Conservation (phyloP, 1,140 invertebrate species). For the Ceratosolen fusciceps region DNA sequence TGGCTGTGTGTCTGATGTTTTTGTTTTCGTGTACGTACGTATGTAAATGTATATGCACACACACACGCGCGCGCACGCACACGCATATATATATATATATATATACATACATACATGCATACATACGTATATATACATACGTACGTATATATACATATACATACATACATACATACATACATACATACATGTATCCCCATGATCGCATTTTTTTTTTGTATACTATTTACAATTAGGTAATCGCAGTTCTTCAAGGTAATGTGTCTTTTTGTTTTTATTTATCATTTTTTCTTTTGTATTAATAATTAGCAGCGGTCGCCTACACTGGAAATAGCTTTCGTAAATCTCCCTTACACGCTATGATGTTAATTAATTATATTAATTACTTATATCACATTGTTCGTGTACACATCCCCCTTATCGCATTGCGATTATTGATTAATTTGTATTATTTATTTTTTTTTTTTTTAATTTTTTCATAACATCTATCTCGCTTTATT, state of each 20-base stretch:
- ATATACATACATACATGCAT: background rate
- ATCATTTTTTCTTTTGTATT: slow-evolving; percentile 51
- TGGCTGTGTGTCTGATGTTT: too few species aligned
- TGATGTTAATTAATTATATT: slow-evolving; percentile 68
- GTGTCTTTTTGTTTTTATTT: slow-evolving; percentile 52
- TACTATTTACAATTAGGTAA: slow-evolving; percentile 68
- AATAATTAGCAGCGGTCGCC: slow-evolving; percentile 63
- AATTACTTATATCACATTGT: slow-evolving; percentile 72
- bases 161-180: background rate
- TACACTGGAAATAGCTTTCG: slow-evolving; percentile 64
- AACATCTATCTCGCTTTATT: slow-evolving; percentile 48
- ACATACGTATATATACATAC: background rate
- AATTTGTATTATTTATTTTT: slow-evolving; percentile 47
- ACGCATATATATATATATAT: background rate
- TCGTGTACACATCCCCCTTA: slow-evolving; percentile 60
- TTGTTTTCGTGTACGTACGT: background rate
- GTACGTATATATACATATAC: slow-evolving; percentile 43
- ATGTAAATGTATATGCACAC: background rate
- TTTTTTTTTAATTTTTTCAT: slow-evolving; percentile 30
- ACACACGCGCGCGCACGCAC: background rate
- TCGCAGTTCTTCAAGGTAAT: slow-evolving; percentile 63
- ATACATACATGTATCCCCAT: slow-evolving; percentile 50
- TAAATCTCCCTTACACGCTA: slow-evolving; percentile 63
- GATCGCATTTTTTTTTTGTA: slow-evolving; percentile 57
- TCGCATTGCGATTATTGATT: slow-evolving; percentile 52